These are phyloP conservation scores for Syrista parreyssii DNA, from an alignment of 2,888 invertebrate species.

Conservation along the genomic window DNA sequence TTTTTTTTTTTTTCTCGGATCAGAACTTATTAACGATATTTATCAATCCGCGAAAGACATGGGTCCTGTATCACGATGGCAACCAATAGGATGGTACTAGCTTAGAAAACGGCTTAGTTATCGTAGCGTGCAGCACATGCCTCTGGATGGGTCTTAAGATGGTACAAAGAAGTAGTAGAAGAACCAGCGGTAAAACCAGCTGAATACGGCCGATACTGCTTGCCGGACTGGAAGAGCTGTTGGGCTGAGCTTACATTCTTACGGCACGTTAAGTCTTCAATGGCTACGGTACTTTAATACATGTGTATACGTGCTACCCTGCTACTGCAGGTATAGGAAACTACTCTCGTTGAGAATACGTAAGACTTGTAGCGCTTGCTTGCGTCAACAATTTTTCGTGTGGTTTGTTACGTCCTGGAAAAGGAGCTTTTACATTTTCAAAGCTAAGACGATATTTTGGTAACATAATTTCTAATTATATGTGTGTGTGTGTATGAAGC, in stretches of 20 bases:
- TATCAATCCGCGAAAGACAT: background rate
- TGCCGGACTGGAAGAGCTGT: background rate
- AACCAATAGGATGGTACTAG: background rate
- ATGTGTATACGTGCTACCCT: background rate
- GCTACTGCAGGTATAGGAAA: background rate
- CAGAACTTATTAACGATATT: background rate
- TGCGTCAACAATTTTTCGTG: background rate
- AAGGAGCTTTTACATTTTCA: background rate
- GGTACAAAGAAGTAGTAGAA: background rate
- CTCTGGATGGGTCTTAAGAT: background rate
- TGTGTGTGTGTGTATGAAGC: no score
- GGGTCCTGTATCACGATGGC: background rate
- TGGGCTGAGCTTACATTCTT: conserved; percentile 38
- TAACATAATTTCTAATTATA: no score
- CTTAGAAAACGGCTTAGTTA: background rate
- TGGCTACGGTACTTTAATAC: conserved; percentile 47
- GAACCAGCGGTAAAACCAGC: background rate
- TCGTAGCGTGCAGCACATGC: background rate
- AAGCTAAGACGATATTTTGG: background rate
- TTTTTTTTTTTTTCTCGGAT: no score
- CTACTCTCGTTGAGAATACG: background rate
- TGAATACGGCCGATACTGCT: background rate
- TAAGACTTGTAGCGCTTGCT: background rate
- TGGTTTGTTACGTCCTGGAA: background rate
- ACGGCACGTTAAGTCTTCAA: conserved; percentile 55